Evolutionary conservation across 2,113 vertebrate genomes (phyloP), one percentile per base, ranked within the genome.

Genomic region (Anolis sagrei): DNA sequence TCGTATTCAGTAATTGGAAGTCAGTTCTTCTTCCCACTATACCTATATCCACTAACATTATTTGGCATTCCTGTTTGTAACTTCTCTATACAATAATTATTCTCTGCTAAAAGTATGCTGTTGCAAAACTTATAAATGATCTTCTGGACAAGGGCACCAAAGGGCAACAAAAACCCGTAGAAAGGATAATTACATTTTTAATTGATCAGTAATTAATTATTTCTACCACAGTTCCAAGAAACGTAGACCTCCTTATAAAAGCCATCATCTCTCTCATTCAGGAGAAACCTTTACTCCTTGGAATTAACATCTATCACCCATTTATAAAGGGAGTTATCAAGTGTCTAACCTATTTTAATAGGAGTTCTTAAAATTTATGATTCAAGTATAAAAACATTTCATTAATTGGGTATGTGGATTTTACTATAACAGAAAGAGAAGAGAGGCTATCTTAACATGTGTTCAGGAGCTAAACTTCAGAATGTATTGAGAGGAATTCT

Each of bases 171-270:
- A 91, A 91, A 88, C 3, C 11, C 75, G 36, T 7, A 69, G 0
- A 79, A 23, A 88, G 85, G 16, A 2, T 78, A 88, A 90, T 58
- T 87, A 32, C 7, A 48, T 48, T 83, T 73, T 75, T 69, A 79
- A 85, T 58, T n/a, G 36, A 27, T 70, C 66, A n/a, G 44, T 91
- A 86, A 32, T 68, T 83, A 84, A 81, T 88, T 86, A 79, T 48
- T 3, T 80, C 69, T 89, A 25, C 2, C 16, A 1, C 16, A 66
- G 75, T 18, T 90, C 87, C 8, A 85, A 44, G 29, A 77, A 90
- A 69, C 29, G 78, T 18, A 81, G 58, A 70, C 76, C 27, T 73
- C 44, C 49, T 75, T 58, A 72, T 58, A 88, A 82, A 58, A 61
- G 1, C 19, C 74, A 13, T 81, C 39, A 48, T 78, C 2, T 84